These are phyloP conservation scores for Hydrocynus forskahlii DNA, from an alignment of 2,797 vertebrate genomes.

Conservation along the genomic window DNA sequence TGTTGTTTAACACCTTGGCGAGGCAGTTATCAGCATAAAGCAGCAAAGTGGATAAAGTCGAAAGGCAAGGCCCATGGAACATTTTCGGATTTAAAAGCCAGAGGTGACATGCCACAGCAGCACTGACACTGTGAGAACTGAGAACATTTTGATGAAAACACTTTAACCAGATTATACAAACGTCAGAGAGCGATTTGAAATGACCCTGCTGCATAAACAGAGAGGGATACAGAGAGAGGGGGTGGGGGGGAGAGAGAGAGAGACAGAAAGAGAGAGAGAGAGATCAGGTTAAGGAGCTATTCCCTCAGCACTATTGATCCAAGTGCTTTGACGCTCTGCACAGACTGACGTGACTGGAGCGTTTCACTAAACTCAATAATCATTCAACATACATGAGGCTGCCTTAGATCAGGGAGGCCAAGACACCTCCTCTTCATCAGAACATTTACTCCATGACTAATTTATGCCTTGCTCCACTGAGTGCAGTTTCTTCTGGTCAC, in stretches of 20 bases:
- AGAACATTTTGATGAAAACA: conserved; percentile 29
- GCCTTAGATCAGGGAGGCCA: conserved; percentile 23
- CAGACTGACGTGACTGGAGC: conserved; percentile 39
- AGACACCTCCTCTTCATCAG: conserved; percentile 30
- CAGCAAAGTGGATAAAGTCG: conserved; percentile 27
- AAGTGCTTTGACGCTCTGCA: conserved; percentile 4
- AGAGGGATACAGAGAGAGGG: background rate
- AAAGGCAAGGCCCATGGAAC: conserved; percentile 13
- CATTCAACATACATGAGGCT: conserved; percentile 45
- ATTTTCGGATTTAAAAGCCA: conserved; percentile 27
- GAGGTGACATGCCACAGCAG: background rate
- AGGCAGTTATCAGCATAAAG: conserved; percentile 26
- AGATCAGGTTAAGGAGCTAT: conserved; percentile 35
- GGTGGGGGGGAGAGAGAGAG: background rate
- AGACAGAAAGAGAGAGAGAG: background rate
- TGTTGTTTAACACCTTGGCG: conserved; percentile 34
- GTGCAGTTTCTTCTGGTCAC: background rate
- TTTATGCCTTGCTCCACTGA: conserved; percentile 11
- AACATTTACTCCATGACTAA: conserved; percentile 36
- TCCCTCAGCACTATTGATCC: conserved; percentile 45
- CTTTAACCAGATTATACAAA: conserved; percentile 40
- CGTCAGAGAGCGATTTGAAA: conserved; percentile 26
- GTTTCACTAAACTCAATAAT: conserved; percentile 38
- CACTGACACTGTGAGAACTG: background rate
- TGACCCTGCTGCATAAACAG: conserved; percentile 29